These are phyloP conservation scores for Cassiopea xamachana DNA, from an alignment of 30 jellyfish, hydroid and myxozoan genomes.

Conservation along the genomic window DNA sequence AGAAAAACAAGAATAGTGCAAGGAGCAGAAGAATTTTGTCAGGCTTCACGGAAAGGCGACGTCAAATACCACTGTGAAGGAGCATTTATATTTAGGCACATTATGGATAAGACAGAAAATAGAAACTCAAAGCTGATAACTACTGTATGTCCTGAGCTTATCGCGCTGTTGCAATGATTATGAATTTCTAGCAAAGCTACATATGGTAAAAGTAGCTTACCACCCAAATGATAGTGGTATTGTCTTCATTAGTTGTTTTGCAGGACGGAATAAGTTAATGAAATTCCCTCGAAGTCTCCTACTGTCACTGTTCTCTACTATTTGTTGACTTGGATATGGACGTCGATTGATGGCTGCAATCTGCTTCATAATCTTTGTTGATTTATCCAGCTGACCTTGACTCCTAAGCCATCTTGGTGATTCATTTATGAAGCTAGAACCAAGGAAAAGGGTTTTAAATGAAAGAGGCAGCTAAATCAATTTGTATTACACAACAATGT, in stretches of 20 bases:
- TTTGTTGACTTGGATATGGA: conserved; percentile 2
- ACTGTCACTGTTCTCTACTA: conserved; percentile 1
- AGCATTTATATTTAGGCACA: too few species aligned
- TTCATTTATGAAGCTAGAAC: conserved; percentile 71
- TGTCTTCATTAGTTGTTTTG: conserved; percentile 36
- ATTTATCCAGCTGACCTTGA: conserved; percentile 48
- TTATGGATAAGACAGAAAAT: too few species aligned
- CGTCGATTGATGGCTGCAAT: conserved; percentile 52
- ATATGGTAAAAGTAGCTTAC: conserved; percentile 2
- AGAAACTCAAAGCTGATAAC: too few species aligned
- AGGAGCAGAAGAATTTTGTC: too few species aligned
- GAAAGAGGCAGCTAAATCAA: too few species aligned
- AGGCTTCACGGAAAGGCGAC: too few species aligned
- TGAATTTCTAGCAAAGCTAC: too few species aligned
- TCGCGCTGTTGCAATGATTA: too few species aligned
- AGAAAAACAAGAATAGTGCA: too few species aligned
- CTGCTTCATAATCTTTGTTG: conserved; percentile 43
- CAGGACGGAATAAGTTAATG: conserved; percentile 38
- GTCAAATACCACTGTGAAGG: too few species aligned
- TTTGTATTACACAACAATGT: too few species aligned
- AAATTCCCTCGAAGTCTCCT: conserved; percentile 41
- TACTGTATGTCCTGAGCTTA: too few species aligned
- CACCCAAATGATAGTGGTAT: conserved; percentile 49
- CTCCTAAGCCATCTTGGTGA: conserved; percentile 81
- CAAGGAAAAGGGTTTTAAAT: not conserved